Percentiles rank a stretch among this genome's conserved stretches.
Conservation (phyloP, 2,797 vertebrate species). For the Cuculus canorus region DNA sequence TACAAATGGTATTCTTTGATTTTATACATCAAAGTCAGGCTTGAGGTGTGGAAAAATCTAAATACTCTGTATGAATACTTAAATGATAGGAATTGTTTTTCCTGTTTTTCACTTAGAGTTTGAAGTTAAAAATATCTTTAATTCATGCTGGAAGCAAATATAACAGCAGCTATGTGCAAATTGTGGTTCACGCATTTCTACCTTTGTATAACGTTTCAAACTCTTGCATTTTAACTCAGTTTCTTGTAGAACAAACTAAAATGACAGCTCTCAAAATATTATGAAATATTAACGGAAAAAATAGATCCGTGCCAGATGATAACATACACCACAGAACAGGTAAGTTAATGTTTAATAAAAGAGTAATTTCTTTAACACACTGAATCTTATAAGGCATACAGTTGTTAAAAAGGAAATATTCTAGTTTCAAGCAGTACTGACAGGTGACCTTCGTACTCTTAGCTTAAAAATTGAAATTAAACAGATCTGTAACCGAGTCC, state of each 20-base stretch:
- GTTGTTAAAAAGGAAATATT: neutral
- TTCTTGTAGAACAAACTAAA: constrained; percentile 40
- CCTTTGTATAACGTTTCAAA: neutral
- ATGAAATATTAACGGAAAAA: constrained; percentile 72
- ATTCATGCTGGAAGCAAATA: neutral
- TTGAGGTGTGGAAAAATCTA: neutral
- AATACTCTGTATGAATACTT: neutral
- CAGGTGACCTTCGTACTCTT: neutral
- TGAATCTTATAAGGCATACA: neutral
- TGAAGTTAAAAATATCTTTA: constrained; percentile 14
- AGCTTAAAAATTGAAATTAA: neutral
- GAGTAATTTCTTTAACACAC: constrained; percentile 22
- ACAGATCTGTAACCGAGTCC: neutral
- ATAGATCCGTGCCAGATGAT: constrained; percentile 60
- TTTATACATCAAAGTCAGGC: neutral
- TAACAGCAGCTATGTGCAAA: neutral
- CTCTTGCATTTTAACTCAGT: constrained; percentile 1
- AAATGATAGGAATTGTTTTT: neutral
- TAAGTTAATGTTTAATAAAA: constrained; percentile 67
- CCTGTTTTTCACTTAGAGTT: neutral
- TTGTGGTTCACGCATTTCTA: neutral
- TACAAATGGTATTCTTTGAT: neutral
- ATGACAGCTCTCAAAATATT: constrained; percentile 47
- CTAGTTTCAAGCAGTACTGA: neutral
- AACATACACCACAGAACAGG: constrained; percentile 43